These are phyloP conservation scores for Villa cingulata DNA, from an alignment of 2,888 invertebrate species.

Conservation along the genomic window DNA sequence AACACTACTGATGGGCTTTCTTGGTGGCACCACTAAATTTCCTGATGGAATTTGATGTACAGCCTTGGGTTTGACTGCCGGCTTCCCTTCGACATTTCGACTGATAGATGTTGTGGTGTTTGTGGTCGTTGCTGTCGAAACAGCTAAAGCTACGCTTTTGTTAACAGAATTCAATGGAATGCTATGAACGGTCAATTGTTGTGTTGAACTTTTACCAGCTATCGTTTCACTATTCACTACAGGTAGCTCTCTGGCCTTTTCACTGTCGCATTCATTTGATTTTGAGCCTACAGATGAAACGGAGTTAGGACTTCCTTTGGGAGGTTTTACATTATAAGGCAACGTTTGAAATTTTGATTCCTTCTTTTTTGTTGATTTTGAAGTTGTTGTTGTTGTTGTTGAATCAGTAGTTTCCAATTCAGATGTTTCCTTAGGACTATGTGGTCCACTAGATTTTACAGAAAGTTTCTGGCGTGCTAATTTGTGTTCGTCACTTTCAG, in stretches of 20 bases:
- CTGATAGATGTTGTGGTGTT: constrained; percentile 17
- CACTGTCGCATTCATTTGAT: constrained; percentile 21
- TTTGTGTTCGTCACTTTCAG: constrained; percentile 42
- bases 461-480: constrained; percentile 33
- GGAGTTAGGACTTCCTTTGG: constrained; percentile 16
- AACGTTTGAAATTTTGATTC: constrained; percentile 86
- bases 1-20: constrained; percentile 78
- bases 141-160: constrained; percentile 31
- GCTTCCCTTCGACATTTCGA: constrained; percentile 14
- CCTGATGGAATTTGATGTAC: constrained; percentile 23
- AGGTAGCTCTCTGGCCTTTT: constrained; percentile 22
- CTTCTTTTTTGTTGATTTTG: constrained; percentile 47
- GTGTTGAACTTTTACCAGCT: constrained; percentile 24
- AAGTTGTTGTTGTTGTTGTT: constrained; percentile 29
- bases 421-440: constrained; percentile 3
- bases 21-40: constrained; percentile 37
- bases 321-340: constrained; percentile 63
- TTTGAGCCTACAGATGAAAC: constrained; percentile 7
- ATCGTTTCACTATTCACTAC: constrained; percentile 22
- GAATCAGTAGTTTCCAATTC: constrained; percentile 7
- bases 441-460: constrained; percentile 3
- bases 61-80: constrained; percentile 34
- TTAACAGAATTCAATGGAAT: constrained; percentile 38
- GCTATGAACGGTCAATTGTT: constrained; percentile 43
- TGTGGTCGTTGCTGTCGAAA: constrained; percentile 23